Conservation (phyloP, 2,888 invertebrate genomes). For the Aphodius sticticus region DNA sequence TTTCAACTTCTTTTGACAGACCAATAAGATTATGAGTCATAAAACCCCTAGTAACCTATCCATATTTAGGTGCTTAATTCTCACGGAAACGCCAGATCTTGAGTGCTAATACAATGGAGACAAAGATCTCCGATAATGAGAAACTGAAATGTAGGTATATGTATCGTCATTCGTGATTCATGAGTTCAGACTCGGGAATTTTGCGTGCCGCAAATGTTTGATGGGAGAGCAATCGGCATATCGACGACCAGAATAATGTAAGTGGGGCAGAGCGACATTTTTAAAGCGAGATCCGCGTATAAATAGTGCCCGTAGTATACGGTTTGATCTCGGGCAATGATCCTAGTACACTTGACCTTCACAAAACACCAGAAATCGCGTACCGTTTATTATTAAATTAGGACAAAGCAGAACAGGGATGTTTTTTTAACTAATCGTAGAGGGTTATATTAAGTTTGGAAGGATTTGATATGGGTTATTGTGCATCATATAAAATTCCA, state of each 20-base stretch:
- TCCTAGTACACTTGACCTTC: constrained; percentile 4
- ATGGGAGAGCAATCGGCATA: background rate
- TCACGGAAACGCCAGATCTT: background rate
- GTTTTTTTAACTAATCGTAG: no score
- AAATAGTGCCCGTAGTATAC: background rate
- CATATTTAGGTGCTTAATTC: background rate
- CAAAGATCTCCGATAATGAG: background rate
- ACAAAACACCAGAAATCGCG: background rate
- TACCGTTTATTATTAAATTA: background rate
- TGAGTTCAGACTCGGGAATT: background rate
- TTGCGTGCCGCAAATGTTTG: background rate
- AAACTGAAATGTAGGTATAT: background rate
- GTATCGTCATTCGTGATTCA: background rate
- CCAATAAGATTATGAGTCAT: background rate
- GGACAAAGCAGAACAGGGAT: background rate
- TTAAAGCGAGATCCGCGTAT: background rate
- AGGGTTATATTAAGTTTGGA: no score
- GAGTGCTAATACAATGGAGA: background rate
- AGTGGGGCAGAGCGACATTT: background rate
- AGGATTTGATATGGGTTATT: no score
- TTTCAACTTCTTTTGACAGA: background rate
- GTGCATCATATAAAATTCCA: no score
- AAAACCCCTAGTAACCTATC: background rate
- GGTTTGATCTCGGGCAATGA: background rate
- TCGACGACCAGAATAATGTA: background rate